phyloP scores from a whole-genome alignment of 2,888 invertebrate genomes.

The Orchesellides sinensis region DNA sequence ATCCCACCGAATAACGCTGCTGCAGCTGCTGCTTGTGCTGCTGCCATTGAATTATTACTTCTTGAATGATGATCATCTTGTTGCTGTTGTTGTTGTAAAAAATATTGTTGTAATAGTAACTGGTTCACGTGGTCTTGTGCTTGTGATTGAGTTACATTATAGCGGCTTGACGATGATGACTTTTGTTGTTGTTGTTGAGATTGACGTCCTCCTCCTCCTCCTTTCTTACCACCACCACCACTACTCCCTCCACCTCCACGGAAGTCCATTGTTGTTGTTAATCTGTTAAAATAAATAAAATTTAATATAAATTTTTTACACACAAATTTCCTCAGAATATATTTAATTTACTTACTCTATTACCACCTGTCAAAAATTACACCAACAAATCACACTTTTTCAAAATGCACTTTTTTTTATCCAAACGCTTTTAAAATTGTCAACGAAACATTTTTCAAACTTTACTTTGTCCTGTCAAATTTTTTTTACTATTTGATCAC shows the following conservation, averaged over 20 bases:
- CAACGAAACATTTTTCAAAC: no score
- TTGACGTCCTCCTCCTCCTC: not conserved
- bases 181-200: not conserved
- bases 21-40: slow-evolving; percentile 1
- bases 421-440: no score
- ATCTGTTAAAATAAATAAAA: no score
- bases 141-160: slow-evolving; percentile 3
- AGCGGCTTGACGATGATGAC: not conserved
- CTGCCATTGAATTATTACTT: not conserved
- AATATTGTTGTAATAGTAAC: slow-evolving; percentile 24
- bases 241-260: not conserved
- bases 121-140: slow-evolving; percentile 24
- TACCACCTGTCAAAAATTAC: no score
- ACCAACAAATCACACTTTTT: no score
- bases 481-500: no score
- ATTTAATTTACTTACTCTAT: no score
- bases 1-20: slow-evolving; percentile 1
- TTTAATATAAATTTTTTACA: no score
- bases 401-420: no score
- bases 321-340: no score
- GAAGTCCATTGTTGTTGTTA: not conserved
- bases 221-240: not conserved
- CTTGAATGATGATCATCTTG: not conserved
- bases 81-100: slow-evolving; percentile 12
- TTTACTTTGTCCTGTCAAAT: no score